These are phyloP conservation scores for Vireo griseus DNA, from an alignment of 2,797 vertebrate species.

Conservation along the genomic window DNA sequence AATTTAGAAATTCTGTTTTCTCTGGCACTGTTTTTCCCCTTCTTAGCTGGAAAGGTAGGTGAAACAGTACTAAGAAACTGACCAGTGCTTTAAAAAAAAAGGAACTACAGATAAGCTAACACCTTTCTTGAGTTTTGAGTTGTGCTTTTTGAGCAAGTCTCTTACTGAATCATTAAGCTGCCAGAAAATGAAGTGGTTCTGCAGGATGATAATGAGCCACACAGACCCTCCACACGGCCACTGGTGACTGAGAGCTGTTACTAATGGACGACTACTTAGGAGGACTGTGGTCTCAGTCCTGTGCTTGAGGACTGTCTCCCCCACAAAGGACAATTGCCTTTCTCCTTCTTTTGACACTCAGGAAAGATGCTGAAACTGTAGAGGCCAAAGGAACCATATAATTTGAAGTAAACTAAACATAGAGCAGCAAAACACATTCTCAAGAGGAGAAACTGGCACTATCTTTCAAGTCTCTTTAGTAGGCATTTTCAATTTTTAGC, in stretches of 20 bases:
- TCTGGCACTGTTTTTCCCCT: neutral
- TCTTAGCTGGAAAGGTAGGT: neutral
- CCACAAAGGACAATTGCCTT: neutral
- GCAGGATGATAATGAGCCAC: neutral
- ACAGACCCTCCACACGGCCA: neutral
- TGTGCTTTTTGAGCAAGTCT: neutral
- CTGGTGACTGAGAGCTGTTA: neutral
- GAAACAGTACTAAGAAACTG: neutral
- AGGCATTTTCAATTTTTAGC: neutral
- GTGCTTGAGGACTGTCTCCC: neutral
- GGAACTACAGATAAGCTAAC: neutral
- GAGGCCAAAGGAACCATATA: neutral
- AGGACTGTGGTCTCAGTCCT: neutral
- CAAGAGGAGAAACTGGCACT: neutral
- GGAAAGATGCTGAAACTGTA: neutral
- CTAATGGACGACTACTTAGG: neutral
- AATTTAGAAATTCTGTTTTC: slow-evolving; percentile 41
- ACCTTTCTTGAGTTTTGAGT: neutral
- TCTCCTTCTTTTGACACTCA: neutral
- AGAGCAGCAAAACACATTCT: neutral
- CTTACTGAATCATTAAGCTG: neutral
- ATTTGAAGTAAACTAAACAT: neutral
- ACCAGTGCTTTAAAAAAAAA: neutral
- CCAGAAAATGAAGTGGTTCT: slow-evolving; percentile 14
- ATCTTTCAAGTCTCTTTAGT: neutral